Conservation (phyloP, 1,140 invertebrate genomes). For the Megalonaias nervosa region DNA sequence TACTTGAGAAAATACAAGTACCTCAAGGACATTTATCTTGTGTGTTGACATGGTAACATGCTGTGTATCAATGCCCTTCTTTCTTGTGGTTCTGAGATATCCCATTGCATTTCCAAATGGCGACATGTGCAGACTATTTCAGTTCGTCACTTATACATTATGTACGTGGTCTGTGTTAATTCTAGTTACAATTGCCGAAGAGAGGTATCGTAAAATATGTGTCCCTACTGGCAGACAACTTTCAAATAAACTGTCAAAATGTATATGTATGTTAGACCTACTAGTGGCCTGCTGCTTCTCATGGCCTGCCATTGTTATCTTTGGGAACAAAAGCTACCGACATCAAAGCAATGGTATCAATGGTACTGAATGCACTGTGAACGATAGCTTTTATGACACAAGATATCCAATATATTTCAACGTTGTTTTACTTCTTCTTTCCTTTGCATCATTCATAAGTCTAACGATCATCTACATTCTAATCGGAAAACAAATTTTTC, state of each 20-base stretch:
- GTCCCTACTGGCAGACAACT: conserved; percentile 18
- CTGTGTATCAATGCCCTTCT: conserved; percentile 20
- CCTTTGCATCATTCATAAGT: conserved; percentile 3
- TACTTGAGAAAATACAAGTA: conserved; percentile 25
- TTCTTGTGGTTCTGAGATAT: conserved; percentile 17
- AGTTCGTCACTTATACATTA: conserved; percentile 14
- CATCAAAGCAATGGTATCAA: conserved; percentile 9
- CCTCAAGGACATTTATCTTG: conserved; percentile 27
- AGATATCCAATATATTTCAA: conserved; percentile 9
- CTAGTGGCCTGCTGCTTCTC: conserved; percentile 11
- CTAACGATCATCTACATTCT: conserved; percentile 14
- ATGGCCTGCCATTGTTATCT: conserved; percentile 12
- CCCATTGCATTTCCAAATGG: conserved; percentile 21
- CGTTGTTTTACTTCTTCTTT: background rate
- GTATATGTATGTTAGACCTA: conserved; percentile 22
- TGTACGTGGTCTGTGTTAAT: conserved; percentile 20
- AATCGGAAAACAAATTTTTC: conserved; percentile 9
- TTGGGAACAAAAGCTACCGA: background rate
- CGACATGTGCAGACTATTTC: conserved; percentile 14
- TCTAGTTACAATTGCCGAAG: conserved; percentile 15
- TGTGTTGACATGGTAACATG: conserved; percentile 23
- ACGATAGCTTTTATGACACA: background rate
- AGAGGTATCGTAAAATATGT: conserved; percentile 26
- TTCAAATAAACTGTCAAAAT: conserved; percentile 2
- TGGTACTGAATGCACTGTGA: conserved; percentile 18